Base-by-base conservation (phyloP, 2,113 vertebrate genomes). In the Phaethornis superciliosus region DNA sequence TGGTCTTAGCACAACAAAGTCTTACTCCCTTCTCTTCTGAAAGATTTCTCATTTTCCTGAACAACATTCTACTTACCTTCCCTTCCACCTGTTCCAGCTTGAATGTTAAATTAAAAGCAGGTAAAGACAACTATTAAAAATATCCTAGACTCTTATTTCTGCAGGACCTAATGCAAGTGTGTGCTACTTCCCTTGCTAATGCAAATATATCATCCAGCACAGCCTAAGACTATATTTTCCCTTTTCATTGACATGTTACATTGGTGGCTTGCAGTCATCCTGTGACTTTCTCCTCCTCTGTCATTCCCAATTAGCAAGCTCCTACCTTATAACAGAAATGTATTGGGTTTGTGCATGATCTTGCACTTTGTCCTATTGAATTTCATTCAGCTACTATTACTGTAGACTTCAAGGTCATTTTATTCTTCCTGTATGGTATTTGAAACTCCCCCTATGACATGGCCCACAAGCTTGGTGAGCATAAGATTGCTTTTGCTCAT, bases 301-400 rank as follows among this genome's bases (percentile, higher is more conserved):
- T 95, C 96, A 96, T 85, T 90, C 88, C 77, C 92, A 96, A 95
- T 95, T 96, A 96, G 63, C 12, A 3, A 96, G 49, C 90, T 88
- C 64, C 88, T 94, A 68, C 33, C 44, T 96, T 96, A 96, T 68
- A 88, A 37, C 47, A 94, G 52, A 92, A 90, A 90, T 46, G 37
- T 68, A 78, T 90, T 93, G 92, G 6, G 88, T 94, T 90, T 71
- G 83, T 88, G 81, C 92, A 71, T 67, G 88, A 88, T 88, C 90
- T 95, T 95, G 80, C 68, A 78, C 92, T 93, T 86, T 78, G 90
- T 95, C 92, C 94, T 95, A 95, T 89, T 86, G 88, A 77, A 94
- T 96, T 96, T 90, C 95, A 86, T 84, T 96, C 88, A 90, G 46
- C n/a, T 71, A 60, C 82, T 56, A 75, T 92, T 88, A 88, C 88